Evolutionary conservation across 2,113 vertebrate genomes (phyloP), one percentile per base, ranked within the genome.

Genomic region (Leiothrix lutea): DNA sequence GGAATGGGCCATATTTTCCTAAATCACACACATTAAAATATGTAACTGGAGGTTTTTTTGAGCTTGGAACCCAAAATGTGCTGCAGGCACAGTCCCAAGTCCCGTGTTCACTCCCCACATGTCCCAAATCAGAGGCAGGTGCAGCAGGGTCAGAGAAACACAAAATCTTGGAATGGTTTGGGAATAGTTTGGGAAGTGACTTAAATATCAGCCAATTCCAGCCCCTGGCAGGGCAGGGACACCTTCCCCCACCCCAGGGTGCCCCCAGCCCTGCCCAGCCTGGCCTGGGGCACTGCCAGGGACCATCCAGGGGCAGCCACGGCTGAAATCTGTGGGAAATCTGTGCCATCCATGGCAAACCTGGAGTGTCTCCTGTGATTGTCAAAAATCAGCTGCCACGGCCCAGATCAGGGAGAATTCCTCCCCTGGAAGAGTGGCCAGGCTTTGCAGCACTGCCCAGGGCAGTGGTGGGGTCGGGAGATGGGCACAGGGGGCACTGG

Each of bases 1-100:
- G 95, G 95, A 91, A 58, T 7, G 84, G 95, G 60, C 90, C 88
- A 73, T 87, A 88, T 93, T 96, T 94, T 44, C 88, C 91, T 80
- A 94, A 96, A 96, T 96, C 72, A 92, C 38, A 47, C 61, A 42
- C 64, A 91, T 71, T 89, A 62, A 88, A 94, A 91, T 50, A 78
- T 2, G 35, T n/a, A 58, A 66, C 53, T 33, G 73, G 81, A 84
- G n/a, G n/a, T 94, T 90, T 35, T 94, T 90, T 35, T 11, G 67
- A 85, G 84, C 79, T 47, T 81, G 67, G 50, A 91, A 57, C 47
- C 15, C 5, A 28, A 91, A 80, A 80, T 7, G 45, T 28, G 21
- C 51, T 26, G 22, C 66, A 80, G 53, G 6, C 69, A 64, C 24
- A 5, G 72, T 8, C 51, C 45, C 72, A 35, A 35, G 15, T 8